phyloP scores from a whole-genome alignment of 2,888 invertebrate genomes.

The Petrophora chlorosata region DNA sequence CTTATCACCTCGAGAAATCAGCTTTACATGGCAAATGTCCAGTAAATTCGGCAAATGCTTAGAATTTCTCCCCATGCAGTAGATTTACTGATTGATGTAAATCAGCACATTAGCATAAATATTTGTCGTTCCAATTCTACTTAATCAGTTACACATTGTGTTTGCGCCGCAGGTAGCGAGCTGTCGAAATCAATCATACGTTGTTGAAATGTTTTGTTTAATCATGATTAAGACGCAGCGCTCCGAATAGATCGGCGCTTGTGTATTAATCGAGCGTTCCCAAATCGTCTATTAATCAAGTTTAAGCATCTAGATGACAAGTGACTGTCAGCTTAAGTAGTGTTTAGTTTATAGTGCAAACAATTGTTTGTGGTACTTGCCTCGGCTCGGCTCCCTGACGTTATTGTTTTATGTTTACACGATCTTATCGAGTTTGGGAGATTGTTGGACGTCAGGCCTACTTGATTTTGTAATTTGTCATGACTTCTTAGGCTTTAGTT shows the following conservation, averaged over 20 bases:
- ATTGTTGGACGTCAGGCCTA: neutral
- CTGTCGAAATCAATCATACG: constrained; percentile 52
- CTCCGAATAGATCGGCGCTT: constrained; percentile 58
- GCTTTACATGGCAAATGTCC: no score
- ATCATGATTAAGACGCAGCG: constrained; percentile 68
- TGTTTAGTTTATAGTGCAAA: constrained; percentile 77
- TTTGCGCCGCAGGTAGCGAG: neutral
- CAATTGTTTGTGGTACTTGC: constrained; percentile 71
- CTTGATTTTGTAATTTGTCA: no score
- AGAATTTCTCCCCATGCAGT: no score
- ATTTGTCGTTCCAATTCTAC: no score
- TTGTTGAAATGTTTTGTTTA: constrained; percentile 60
- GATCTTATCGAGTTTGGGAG: constrained; percentile 50
- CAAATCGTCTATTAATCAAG: constrained; percentile 81
- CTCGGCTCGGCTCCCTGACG: constrained; percentile 60
- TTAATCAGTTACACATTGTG: no score
- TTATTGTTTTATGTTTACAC: constrained; percentile 72
- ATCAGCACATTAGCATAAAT: no score
- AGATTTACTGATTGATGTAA: no score
- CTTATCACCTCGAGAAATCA: no score
- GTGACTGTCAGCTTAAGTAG: constrained; percentile 79
- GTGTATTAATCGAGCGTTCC: constrained; percentile 73
- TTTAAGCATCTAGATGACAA: constrained; percentile 81
- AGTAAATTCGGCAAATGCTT: no score
- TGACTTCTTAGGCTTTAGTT: no score